These are phyloP conservation scores for Gari tellinella DNA, from an alignment of 2,888 invertebrate genomes.

Conservation along the genomic window DNA sequence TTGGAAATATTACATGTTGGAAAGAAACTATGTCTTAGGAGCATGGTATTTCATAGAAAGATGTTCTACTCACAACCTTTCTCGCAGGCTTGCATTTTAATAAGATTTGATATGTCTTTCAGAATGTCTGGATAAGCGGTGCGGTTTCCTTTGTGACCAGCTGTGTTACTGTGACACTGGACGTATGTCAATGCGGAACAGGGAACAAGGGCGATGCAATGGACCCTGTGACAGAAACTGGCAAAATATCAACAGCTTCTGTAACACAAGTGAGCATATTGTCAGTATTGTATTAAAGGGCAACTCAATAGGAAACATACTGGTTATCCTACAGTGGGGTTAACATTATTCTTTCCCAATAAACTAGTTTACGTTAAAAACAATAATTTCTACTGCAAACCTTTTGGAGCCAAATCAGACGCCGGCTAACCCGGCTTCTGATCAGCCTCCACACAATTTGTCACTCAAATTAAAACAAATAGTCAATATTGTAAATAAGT, in stretches of 20 bases:
- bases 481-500: too few species aligned
- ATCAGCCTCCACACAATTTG: too few species aligned
- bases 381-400: too few species aligned
- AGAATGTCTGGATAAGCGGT: conserved; percentile 45
- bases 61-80: too few species aligned
- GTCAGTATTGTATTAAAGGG: background rate
- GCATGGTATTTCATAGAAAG: too few species aligned
- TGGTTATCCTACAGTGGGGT: too few species aligned
- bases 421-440: too few species aligned
- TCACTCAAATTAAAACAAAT: too few species aligned
- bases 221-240: conserved; percentile 50
- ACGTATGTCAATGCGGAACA: conserved; percentile 10
- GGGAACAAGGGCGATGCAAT: conserved; percentile 31
- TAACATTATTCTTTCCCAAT: too few species aligned
- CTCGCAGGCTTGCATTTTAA: background rate
- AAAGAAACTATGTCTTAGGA: background rate
- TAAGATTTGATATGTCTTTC: background rate
- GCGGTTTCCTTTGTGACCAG: conserved; percentile 40
- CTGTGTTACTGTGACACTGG: conserved; percentile 47
- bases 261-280: conserved; percentile 35
- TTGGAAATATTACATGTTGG: background rate
- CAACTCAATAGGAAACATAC: too few species aligned
- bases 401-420: too few species aligned
- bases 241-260: conserved; percentile 30
- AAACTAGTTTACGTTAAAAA: too few species aligned